These are phyloP conservation scores for Natrix natrix DNA, from an alignment of 2,797 vertebrate species.

Conservation along the genomic window DNA sequence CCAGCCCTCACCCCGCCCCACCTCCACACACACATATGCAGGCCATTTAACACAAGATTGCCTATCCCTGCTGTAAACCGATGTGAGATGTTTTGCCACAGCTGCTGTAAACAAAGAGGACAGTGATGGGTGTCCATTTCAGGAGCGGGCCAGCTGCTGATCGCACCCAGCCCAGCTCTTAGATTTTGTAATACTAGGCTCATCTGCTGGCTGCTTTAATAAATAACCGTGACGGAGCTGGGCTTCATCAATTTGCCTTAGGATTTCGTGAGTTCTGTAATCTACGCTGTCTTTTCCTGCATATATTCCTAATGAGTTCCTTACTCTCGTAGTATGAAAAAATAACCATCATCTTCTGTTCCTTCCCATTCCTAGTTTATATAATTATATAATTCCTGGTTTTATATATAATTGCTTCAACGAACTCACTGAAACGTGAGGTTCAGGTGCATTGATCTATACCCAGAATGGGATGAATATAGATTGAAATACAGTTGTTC, in stretches of 20 bases:
- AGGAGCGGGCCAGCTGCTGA: background rate
- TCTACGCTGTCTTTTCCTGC: background rate
- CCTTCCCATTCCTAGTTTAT: background rate
- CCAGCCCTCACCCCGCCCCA: no score
- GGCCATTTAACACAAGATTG: background rate
- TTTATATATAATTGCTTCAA: background rate
- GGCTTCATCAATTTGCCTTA: background rate
- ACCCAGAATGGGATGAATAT: background rate
- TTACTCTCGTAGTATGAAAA: background rate
- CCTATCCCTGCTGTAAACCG: background rate
- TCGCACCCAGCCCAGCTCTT: background rate
- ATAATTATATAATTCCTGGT: background rate
- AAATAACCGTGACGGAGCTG: background rate
- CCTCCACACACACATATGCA: background rate
- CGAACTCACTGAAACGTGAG: background rate
- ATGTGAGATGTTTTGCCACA: background rate
- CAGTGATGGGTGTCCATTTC: background rate
- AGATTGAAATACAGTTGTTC: background rate
- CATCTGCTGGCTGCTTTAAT: background rate
- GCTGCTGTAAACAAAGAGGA: background rate
- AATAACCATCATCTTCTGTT: background rate
- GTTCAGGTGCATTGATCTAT: background rate
- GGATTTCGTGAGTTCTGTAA: background rate
- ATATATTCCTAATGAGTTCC: background rate
- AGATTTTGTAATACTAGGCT: background rate